Conservation (phyloP, 2,113 vertebrate species). For the Columba livia region DNA sequence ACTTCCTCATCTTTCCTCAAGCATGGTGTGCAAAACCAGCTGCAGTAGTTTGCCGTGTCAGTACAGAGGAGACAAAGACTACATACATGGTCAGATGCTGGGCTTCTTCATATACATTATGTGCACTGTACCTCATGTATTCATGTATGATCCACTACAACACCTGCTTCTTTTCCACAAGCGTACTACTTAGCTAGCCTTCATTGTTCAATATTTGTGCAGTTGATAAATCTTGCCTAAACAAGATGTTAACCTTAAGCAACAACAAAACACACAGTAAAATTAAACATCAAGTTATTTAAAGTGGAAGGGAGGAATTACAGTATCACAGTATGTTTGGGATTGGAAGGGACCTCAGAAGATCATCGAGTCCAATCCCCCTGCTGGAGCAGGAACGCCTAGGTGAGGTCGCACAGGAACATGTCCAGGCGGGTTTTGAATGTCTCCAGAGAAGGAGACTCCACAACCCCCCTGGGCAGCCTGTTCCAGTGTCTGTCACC, state of each 20-base stretch:
- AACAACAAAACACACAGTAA: background rate
- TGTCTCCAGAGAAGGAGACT: no score
- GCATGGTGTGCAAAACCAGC: background rate
- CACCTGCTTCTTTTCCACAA: background rate
- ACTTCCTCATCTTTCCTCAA: background rate
- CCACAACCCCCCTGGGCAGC: no score
- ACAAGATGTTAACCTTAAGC: background rate
- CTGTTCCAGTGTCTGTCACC: no score
- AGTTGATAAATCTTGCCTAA: background rate
- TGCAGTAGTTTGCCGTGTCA: background rate
- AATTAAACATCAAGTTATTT: background rate
- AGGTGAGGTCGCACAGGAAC: no score
- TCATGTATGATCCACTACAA: background rate
- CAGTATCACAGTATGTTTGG: no score
- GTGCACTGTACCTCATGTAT: background rate
- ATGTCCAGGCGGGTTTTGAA: no score
- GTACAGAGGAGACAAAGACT: background rate
- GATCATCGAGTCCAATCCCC: no score
- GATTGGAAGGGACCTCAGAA: no score
- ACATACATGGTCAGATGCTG: rapidly evolving
- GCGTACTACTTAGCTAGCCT: background rate
- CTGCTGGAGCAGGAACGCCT: no score
- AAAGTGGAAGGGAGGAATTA: background rate
- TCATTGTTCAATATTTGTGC: background rate
- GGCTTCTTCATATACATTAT: background rate